Conservation (phyloP, 2,113 vertebrate genomes). For the Proteles cristata region DNA sequence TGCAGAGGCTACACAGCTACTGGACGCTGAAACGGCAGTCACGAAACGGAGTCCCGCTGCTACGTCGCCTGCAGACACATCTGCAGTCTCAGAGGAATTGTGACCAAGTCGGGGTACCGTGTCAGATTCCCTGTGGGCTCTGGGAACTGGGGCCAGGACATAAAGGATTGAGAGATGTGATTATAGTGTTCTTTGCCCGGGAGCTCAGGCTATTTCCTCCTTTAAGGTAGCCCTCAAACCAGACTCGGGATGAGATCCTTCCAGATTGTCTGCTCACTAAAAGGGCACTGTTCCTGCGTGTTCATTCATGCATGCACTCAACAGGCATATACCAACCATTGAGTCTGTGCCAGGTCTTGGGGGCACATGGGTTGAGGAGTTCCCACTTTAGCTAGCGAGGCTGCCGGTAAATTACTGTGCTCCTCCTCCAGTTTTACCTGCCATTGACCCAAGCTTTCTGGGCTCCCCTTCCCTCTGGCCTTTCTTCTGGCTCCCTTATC, state of each 20-base stretch:
- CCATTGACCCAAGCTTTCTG: background rate
- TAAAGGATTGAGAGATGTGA: background rate
- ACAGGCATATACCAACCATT: background rate
- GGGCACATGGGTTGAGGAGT: background rate
- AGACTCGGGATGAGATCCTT: background rate
- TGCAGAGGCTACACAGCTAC: constrained; percentile 99
- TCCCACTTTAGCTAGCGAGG: background rate
- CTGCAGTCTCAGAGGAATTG: constrained; percentile 97
- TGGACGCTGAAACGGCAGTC: constrained; percentile 99
- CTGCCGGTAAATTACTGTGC: background rate
- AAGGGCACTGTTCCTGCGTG: background rate
- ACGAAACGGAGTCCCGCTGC: constrained; percentile 96
- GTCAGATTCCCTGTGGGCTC: constrained; percentile 6
- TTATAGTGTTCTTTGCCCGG: background rate
- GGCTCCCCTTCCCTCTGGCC: background rate
- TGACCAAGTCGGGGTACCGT: constrained; percentile 88
- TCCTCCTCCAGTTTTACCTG: background rate
- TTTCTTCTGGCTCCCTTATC: constrained; percentile 32
- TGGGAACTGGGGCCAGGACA: background rate
- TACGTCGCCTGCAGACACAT: constrained; percentile 97
- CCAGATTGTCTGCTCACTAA: background rate
- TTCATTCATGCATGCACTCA: background rate
- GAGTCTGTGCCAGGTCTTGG: background rate
- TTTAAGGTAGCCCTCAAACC: constrained; percentile 1
- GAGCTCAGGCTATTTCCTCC: background rate